A percentile compares a stretch with the other conserved stretches of the same genome.
Conservation (phyloP, 2,888 invertebrate species). For the Lysandra coridon region DNA sequence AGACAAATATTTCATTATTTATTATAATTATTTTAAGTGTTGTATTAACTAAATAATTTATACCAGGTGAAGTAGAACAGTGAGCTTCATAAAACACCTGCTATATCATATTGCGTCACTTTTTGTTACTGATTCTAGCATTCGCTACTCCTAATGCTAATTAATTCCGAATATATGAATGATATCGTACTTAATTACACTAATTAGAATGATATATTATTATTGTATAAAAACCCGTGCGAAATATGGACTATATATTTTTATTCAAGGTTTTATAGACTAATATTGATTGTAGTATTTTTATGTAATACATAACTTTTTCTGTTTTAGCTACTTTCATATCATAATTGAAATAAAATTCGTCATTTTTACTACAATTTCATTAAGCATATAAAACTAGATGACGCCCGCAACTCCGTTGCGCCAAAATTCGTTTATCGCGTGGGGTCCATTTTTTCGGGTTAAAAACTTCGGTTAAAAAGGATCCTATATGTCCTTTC, state of each 20-base stretch:
- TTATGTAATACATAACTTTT: not conserved
- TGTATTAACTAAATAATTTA: not conserved
- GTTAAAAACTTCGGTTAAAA: too few species aligned
- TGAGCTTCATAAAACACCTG: not conserved
- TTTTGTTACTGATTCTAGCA: not conserved
- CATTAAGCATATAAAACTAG: too few species aligned
- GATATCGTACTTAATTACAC: not conserved
- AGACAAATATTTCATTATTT: not conserved
- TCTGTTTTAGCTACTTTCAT: not conserved
- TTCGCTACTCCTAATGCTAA: conserved; percentile 9
- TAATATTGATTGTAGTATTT: not conserved
- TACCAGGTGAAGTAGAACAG: not conserved
- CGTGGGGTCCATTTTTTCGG: too few species aligned
- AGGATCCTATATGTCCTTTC: too few species aligned
- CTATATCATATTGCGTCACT: not conserved
- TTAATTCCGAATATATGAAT: conserved; percentile 4
- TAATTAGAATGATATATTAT: conserved; percentile 3
- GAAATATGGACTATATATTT: not conserved
- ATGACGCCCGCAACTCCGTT: too few species aligned
- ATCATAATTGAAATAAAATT: too few species aligned
- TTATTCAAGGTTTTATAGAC: not conserved
- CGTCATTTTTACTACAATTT: too few species aligned
- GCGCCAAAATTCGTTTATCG: too few species aligned
- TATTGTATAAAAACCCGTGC: not conserved
- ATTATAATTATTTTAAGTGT: not conserved